Evolutionary conservation across 2,888 invertebrate species (phyloP), one percentile per base, ranked within the genome.

Genomic region (Linhomoeus sp.): DNA sequence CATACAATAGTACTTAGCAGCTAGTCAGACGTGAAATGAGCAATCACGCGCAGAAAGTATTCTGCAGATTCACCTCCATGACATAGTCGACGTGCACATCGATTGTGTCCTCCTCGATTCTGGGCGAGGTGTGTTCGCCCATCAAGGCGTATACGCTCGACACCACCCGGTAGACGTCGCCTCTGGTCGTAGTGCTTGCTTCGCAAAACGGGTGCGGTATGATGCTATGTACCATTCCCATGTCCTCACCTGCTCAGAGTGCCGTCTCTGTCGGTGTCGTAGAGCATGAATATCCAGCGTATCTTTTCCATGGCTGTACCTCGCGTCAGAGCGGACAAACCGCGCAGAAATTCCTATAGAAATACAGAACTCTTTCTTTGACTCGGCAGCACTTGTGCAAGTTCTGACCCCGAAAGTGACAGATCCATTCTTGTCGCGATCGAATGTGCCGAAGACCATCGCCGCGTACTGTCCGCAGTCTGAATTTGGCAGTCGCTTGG

Each of bases 391-490:
- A 33, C 15, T 15, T 33, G 33, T 15, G 15, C 12, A 9, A 12
- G 33, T 12, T 33, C 78, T 80, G 73, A 92, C 92, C 78, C 88
- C 81, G 62, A 87, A 87, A 66, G 79, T 84, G 56, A 86, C 79
- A 62, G 80, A 80, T 43, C 81, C 83, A 33, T 67, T 69, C 60
- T 80, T 80, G 61, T 90, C 88, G 61, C 81, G 81, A 58, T 73
- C 73, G 66, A 87, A 80, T 1, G 85, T 83, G 69, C 83, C 83
- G 75, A 87, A 87, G 46, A 87, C 85, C 65, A 79, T 81, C 65
- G 85, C 84, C 19, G 87, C 85, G 67, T 87, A 87, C 61, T 80
- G 79, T 45, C 79, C 77, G 35, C 84, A 81, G 70, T 85, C 41
- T 45, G 45, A 39, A 39, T 22, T 5, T 20, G 19, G 14, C 7